A percentile compares a stretch with the other conserved stretches of the same genome.
Evolutionary conservation across 2,888 invertebrate genomes (phyloP).

Genomic region (Cyaniris semiargus): DNA sequence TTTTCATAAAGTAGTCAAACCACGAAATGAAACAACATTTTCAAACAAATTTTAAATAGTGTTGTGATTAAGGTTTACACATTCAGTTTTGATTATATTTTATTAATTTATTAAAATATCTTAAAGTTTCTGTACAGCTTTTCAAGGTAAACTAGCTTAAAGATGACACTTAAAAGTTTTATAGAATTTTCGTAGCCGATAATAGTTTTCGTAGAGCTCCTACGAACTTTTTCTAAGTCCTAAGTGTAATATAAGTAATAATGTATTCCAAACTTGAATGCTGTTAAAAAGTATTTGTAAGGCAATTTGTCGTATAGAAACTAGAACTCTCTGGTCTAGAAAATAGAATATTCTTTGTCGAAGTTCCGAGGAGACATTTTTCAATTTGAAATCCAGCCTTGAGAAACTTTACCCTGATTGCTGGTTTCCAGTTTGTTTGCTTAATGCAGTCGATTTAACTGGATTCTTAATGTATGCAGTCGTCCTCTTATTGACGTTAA

Average conservation of each 20-base stretch:
- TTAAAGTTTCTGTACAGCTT: not conserved
- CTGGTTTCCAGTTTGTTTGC: not conserved
- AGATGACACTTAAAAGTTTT: not conserved
- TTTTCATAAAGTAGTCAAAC: not conserved
- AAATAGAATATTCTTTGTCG: not conserved
- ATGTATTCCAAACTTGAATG: slow-evolving; percentile 4
- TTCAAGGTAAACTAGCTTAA: not conserved
- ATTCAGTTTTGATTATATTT: not conserved
- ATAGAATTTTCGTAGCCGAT: not conserved
- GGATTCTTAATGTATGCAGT: not conserved
- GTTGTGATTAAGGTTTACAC: too few species aligned
- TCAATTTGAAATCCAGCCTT: slow-evolving; percentile 5
- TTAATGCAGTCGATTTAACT: not conserved
- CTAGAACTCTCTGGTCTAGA: not conserved
- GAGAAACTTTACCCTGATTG: not conserved
- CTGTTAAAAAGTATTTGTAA: not conserved
- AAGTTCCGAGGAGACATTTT: not conserved
- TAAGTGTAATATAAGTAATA: not conserved
- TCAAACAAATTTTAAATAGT: too few species aligned
- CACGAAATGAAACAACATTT: too few species aligned
- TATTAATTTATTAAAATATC: not conserved
- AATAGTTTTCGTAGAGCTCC: not conserved
- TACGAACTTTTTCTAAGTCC: not conserved
- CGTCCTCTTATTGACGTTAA: not conserved
- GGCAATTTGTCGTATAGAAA: slow-evolving; percentile 2